Evolutionary conservation across 2,797 vertebrate genomes (phyloP), one percentile per base, ranked within the genome.

Genomic region (Acanthiza pusilla): DNA sequence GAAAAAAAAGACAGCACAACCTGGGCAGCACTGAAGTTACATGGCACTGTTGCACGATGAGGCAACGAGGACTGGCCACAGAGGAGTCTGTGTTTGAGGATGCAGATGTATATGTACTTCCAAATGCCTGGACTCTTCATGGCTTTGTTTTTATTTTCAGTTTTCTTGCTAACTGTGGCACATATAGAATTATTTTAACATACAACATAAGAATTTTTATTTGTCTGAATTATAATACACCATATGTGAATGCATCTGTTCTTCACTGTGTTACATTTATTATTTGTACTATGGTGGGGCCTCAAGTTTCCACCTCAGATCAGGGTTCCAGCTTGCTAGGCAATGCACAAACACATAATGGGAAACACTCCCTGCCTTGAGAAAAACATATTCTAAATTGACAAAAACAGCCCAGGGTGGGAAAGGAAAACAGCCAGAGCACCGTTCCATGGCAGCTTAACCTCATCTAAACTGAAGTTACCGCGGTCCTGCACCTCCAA

Each of bases 221-320:
- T 95, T 96, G 95, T 93, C 83, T 95, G 93, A 93, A 94, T 94
- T 95, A 95, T 92, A 96, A 96, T 95, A 71, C 57, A 88, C 94
- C 91, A 96, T 94, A 96, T 97, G 94, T 90, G 91, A 94, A 93
- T 87, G 88, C 95, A 95, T 97, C 95, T 97, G 94, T 95, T 96
- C 91, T 90, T 86, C 88, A 90, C 89, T 94, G 89, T 81, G 83
- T 63, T 95, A 82, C 88, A 96, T 93, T 96, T 96, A 96, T 96
- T 96, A 96, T 96, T 97, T 94, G 89, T 91, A 73, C 85, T 88
- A 91, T 86, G 80, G 83, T 93, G 91, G 83, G 95, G 94, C 94
- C 93, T 93, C 94, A 96, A 96, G 80, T 96, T 95, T 95, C 95
- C 94, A 97, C 94, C 95, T 96, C 94, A 94, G 93, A 95, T 90